phyloP scores from a whole-genome alignment of 2,888 invertebrate species.

The Xestia sexstrigata region DNA sequence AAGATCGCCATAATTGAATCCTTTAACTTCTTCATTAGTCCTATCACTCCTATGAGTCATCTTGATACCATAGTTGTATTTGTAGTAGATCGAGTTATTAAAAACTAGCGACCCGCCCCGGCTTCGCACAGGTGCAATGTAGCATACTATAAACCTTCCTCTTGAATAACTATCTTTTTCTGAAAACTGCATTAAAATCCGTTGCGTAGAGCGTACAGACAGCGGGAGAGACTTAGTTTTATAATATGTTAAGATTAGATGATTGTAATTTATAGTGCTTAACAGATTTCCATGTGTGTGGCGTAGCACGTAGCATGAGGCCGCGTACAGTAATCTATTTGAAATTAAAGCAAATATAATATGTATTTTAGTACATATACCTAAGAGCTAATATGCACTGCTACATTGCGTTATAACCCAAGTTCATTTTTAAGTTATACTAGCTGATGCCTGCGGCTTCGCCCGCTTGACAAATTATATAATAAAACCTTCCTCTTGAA shows the following conservation, averaged over 20 bases:
- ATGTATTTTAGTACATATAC: not conserved
- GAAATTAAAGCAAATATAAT: not conserved
- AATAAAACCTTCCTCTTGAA: too few species aligned
- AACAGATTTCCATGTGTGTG: not conserved
- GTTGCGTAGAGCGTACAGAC: too few species aligned
- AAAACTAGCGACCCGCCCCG: not conserved
- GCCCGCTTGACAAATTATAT: too few species aligned
- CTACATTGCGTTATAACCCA: not conserved
- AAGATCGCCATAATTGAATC: not conserved
- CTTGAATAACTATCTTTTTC: too few species aligned
- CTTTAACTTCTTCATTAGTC: not conserved
- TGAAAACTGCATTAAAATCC: too few species aligned
- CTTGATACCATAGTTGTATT: slow-evolving; percentile 4
- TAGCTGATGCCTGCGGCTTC: too few species aligned
- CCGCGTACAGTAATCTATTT: not conserved
- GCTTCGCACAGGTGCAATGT: too few species aligned
- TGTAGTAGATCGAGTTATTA: not conserved
- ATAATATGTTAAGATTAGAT: too few species aligned
- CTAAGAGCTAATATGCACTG: not conserved
- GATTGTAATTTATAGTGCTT: not conserved
- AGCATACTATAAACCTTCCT: too few species aligned
- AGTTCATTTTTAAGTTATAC: not conserved
- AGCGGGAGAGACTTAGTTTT: too few species aligned
- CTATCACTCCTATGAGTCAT: not conserved
- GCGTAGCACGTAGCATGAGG: not conserved